Evolutionary conservation across 2,797 vertebrate species (phyloP), one percentile per base, ranked within the genome.

Genomic region (Etheostoma perlongum): DNA sequence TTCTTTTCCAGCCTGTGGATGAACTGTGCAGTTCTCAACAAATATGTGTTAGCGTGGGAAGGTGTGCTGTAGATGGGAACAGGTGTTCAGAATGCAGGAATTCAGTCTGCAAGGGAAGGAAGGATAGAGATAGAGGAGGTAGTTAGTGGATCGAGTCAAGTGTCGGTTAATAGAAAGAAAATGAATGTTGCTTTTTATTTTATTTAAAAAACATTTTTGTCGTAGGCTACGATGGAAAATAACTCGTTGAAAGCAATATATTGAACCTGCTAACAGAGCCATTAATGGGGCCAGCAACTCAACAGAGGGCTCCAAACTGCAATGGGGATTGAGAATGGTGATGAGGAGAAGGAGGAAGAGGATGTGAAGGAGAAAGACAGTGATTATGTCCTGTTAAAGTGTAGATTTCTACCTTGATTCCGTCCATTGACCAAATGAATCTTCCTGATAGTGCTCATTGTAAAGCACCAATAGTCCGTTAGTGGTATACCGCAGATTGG

Each of bases 111-210:
- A 4, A 54, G 4, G 47, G 49, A 65, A 67, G 47, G 63, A 69
- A 33, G 52, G n/a, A 51, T 21, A 11, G 70, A 61, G 42, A 42
- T 52, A 6, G 48, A 75, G 58, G 61, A 76, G 16, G 53, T 27
- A 30, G 74, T n/a, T 21, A 54, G 53, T 67, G 74, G 64, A 16
- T 78, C 30, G 48, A 80, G 84, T 69, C 40, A 81, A 49, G 73
- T 79, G 54, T 76, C 61, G 18, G 27, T 13, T 58, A 6, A 44
- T 19, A 67, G 54, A 67, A 62, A 25, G 76, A 85, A 69, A 1
- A 4, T 12, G 59, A 18, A 84, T 69, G 68, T 77, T 52, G 33
- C 21, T 68, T 49, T 51, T 9, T 0, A 3, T 44, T 25, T 8
- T 23, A 0, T 15, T 10, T 10, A 2, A 42, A 15, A 8, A 15